phyloP scores from a whole-genome alignment of 2,888 invertebrate genomes.

The Leptothorax acervorum region DNA sequence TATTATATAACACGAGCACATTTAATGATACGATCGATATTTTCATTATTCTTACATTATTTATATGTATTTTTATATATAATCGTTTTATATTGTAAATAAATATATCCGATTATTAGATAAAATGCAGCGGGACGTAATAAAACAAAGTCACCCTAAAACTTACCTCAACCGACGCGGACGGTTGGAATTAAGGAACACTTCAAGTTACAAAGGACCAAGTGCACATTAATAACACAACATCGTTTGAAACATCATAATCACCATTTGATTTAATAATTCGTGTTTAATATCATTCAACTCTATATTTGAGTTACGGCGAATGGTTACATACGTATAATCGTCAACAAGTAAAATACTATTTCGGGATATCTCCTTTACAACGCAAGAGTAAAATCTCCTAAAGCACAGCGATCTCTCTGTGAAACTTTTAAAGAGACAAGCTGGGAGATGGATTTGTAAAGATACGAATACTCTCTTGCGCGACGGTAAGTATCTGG shows the following conservation, averaged over 20 bases:
- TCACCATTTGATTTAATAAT: constrained; percentile 62
- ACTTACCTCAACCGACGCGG: neutral
- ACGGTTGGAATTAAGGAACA: neutral
- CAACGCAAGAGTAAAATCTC: constrained; percentile 12
- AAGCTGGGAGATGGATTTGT: neutral
- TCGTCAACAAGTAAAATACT: constrained; percentile 67
- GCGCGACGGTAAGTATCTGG: constrained; percentile 4
- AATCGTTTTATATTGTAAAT: constrained; percentile 49
- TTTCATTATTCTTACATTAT: constrained; percentile 29
- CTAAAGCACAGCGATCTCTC: constrained; percentile 14
- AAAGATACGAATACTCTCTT: constrained; percentile 14
- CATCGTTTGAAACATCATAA: constrained; percentile 32
- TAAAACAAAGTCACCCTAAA: neutral
- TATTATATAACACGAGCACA: neutral
- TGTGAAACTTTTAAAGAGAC: constrained; percentile 15
- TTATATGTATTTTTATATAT: constrained; percentile 34
- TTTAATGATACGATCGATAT: constrained; percentile 20
- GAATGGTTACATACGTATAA: constrained; percentile 59
- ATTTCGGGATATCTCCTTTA: constrained; percentile 53
- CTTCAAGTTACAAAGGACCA: neutral
- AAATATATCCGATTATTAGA: constrained; percentile 29
- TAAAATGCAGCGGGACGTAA: neutral
- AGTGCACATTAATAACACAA: constrained; percentile 8
- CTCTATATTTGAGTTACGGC: constrained; percentile 54
- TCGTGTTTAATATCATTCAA: constrained; percentile 65